Evolutionary conservation across 2,888 invertebrate genomes (phyloP), one percentile per base, ranked within the genome.

Genomic region (Spicauda simplicius): DNA sequence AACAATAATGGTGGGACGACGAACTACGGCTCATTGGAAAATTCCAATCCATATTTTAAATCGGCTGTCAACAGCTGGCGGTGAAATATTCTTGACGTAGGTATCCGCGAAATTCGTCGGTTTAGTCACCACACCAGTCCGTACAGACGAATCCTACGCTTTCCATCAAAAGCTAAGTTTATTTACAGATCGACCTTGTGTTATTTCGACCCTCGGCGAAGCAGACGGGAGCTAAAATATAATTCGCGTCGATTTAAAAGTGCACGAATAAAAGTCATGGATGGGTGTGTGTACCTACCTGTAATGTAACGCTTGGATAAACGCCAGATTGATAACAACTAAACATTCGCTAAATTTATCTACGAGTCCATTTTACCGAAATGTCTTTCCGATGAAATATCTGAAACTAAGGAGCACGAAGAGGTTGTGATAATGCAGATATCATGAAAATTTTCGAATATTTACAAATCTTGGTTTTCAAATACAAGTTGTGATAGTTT

Each of bases 111-210:
- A 59, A 48, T 55, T 60, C 20, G 14, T n/a, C n/a, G 59, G 54
- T 62, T 78, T 74, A 69, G 56, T 75, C 74, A 72, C 19, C 60
- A 25, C 55, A 19, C 45, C 8, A 55, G 77, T 72, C 30, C 10
- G 62, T 57, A 10, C 67, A 62, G 67, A 76, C 70, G 68, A 80
- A 83, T 76, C 82, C 80, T 81, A 83, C 83, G 80, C 81, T 78
- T 83, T 80, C 76, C 73, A 77, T 76, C 76, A 70, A 73, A 80
- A 72, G 79, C 72, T 77, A 78, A 75, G 79, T 84, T 83, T 88
- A 88, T 90, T 88, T 86, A 75, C 73, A 88, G 87, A 82, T 77
- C 80, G 86, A 80, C 88, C 90, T 90, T 88, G 90, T 77, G 74
- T 84, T 88, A 88, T 88, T 88, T 85, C 75, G 64, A 80, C 78